These are phyloP conservation scores for Cinclus cinclus DNA, from an alignment of 2,113 vertebrate species.

Conservation along the genomic window DNA sequence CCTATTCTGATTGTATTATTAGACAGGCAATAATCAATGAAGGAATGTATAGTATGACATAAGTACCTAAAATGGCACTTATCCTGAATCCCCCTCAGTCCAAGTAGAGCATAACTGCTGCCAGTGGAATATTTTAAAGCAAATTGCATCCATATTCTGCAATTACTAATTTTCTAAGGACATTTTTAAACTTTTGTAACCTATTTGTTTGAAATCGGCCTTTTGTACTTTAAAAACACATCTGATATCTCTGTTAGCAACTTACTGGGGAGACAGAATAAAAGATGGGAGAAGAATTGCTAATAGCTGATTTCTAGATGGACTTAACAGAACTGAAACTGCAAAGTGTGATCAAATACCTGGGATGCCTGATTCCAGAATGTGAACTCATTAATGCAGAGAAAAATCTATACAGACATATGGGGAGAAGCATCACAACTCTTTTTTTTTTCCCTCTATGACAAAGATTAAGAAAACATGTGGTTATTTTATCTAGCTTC, in stretches of 20 bases:
- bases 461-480: not conserved
- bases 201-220: not conserved
- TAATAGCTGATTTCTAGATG: not conserved
- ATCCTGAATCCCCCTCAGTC: fast-evolving
- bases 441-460: not conserved
- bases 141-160: not conserved
- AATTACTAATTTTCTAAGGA: not conserved
- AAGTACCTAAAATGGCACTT: not conserved
- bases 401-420: not conserved
- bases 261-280: not conserved
- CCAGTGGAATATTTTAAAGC: not conserved
- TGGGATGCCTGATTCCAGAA: not conserved
- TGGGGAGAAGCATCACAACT: not conserved
- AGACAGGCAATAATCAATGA: not conserved
- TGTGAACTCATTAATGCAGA: not conserved
- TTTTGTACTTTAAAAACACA: not conserved
- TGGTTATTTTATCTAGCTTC: not conserved
- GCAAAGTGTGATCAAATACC: not conserved
- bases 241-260: not conserved
- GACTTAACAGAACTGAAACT: not conserved
- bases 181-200: not conserved
- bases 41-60: not conserved
- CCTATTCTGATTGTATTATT: not conserved
- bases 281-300: not conserved
- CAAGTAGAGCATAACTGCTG: not conserved